Evolutionary conservation across 2,113 vertebrate species (phyloP).

Genomic region (Tapirus terrestris): DNA sequence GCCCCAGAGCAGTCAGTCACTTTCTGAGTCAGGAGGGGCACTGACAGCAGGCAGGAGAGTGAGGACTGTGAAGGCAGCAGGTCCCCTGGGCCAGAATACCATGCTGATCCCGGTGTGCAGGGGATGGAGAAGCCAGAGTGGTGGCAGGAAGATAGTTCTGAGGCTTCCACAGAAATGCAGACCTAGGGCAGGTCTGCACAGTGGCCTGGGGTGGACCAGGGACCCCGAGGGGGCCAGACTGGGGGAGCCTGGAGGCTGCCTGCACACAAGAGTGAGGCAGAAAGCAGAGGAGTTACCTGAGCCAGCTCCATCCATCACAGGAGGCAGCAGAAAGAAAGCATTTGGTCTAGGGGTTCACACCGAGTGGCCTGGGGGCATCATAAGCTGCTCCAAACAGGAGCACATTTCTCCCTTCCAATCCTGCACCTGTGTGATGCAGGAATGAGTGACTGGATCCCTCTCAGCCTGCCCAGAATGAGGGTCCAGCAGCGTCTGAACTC

Average conservation of each 20-base stretch:
- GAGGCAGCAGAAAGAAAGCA: neutral
- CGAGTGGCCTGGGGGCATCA: neutral
- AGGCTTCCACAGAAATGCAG: neutral
- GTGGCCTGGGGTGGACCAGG: neutral
- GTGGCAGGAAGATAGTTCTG: neutral
- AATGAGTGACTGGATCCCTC: neutral
- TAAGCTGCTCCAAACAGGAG: too few relatives aligned
- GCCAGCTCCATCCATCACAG: neutral
- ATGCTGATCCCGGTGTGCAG: neutral
- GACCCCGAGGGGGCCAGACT: neutral
- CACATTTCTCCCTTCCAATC: neutral
- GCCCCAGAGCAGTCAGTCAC: neutral
- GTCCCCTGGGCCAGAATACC: neutral
- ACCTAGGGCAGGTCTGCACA: neutral
- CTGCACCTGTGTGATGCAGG: neutral
- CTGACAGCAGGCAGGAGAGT: neutral
- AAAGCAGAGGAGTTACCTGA: neutral
- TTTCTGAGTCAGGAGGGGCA: neutral
- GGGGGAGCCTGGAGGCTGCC: neutral
- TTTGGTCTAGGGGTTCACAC: neutral
- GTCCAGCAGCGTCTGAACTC: neutral
- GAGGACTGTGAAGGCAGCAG: neutral
- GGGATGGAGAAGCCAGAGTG: neutral
- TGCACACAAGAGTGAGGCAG: neutral
- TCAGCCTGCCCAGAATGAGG: neutral